Conservation (phyloP, 2,888 invertebrate species). For the Dryobota labecula region DNA sequence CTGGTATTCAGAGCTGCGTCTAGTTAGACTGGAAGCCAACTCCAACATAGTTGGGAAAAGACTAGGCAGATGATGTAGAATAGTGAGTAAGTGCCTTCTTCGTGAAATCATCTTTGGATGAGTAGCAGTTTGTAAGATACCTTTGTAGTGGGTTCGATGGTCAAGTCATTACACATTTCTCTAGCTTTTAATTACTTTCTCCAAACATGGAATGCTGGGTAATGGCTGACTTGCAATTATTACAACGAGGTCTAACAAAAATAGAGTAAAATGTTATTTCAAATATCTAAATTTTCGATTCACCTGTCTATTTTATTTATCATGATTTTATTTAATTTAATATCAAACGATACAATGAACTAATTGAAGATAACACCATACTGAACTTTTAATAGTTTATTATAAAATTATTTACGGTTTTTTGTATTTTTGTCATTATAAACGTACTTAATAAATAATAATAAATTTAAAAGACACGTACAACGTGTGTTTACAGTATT, state of each 20-base stretch:
- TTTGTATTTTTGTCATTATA: slow-evolving; percentile 88
- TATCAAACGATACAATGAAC: slow-evolving; percentile 57
- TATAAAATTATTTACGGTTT: slow-evolving; percentile 88
- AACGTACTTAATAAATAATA: slow-evolving; percentile 87
- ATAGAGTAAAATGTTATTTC: slow-evolving; percentile 52
- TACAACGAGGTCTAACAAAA: slow-evolving; percentile 17
- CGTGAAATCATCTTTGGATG: neutral
- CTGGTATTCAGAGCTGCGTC: neutral
- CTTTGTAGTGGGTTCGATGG: neutral
- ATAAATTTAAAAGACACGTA: slow-evolving; percentile 89
- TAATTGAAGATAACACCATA: slow-evolving; percentile 82
- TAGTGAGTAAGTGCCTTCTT: neutral
- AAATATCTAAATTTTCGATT: slow-evolving; percentile 25
- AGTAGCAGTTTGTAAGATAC: neutral
- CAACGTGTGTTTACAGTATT: slow-evolving; percentile 89
- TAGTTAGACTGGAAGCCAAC: neutral
- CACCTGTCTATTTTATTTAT: slow-evolving; percentile 32
- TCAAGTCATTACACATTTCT: too few relatives aligned
- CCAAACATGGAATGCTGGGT: neutral
- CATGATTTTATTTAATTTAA: slow-evolving; percentile 53
- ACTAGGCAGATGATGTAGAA: neutral
- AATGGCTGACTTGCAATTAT: neutral
- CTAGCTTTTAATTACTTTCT: neutral
- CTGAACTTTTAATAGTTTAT: slow-evolving; percentile 87
- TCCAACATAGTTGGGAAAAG: neutral